These are phyloP conservation scores for Erannis defoliaria DNA, from an alignment of 2,888 invertebrate species.

Conservation along the genomic window DNA sequence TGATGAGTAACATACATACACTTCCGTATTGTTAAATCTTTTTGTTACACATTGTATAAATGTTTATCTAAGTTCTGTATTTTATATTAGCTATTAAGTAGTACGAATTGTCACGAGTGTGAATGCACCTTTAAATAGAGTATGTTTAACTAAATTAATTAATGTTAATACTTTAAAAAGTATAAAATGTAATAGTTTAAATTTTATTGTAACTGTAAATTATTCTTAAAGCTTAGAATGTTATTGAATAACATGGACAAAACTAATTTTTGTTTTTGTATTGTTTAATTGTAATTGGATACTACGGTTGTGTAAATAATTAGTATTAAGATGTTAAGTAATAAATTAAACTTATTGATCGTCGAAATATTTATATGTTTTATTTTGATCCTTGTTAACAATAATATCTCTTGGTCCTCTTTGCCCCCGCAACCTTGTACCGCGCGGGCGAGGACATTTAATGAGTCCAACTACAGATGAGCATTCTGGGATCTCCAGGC, in stretches of 20 bases:
- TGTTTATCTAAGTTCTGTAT: neutral
- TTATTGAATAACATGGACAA: slow-evolving; percentile 48
- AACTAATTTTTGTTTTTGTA: slow-evolving; percentile 49
- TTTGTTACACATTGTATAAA: too few relatives aligned
- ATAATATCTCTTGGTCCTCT: too few relatives aligned
- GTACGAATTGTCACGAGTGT: slow-evolving; percentile 27
- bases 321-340: slow-evolving; percentile 58
- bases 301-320: slow-evolving; percentile 74
- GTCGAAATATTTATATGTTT: slow-evolving; percentile 55
- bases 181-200: slow-evolving; percentile 50
- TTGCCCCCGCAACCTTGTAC: too few relatives aligned
- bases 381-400: too few relatives aligned
- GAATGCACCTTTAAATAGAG: slow-evolving; percentile 39
- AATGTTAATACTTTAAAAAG: slow-evolving; percentile 67
- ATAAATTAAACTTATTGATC: slow-evolving; percentile 79
- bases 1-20: neutral
- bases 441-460: too few relatives aligned
- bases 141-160: slow-evolving; percentile 42
- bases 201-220: slow-evolving; percentile 37
- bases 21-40: too few relatives aligned
- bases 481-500: too few relatives aligned
- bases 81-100: neutral
- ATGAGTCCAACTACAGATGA: too few relatives aligned
- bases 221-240: slow-evolving; percentile 43
- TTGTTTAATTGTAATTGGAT: slow-evolving; percentile 53